A percentile compares a stretch with the other conserved stretches of the same genome.
Evolutionary conservation across 2,113 vertebrate species (phyloP).

Genomic region (Serranochromis macrocephalus): DNA sequence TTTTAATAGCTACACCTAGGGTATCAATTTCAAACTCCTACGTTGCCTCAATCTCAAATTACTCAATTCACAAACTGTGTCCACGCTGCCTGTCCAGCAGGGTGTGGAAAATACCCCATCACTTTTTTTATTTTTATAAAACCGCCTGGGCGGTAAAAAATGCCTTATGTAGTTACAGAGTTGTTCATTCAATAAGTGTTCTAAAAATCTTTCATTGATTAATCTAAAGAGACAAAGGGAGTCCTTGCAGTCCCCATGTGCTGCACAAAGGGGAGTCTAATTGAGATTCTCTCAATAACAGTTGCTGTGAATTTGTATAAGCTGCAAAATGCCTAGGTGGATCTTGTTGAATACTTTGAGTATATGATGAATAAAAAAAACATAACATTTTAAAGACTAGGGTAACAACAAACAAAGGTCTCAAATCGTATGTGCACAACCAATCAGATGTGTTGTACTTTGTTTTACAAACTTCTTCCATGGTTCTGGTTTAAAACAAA

Average conservation of each 20-base stretch:
- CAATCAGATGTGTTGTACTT: neutral
- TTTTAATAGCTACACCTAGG: neutral
- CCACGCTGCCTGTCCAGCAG: neutral
- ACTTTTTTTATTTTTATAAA: neutral
- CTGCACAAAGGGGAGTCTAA: neutral
- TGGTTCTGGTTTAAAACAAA: neutral
- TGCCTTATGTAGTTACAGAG: neutral
- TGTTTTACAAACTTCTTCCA: neutral
- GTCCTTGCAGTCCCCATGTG: neutral
- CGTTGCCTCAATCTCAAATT: neutral
- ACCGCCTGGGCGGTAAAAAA: neutral
- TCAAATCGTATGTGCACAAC: neutral
- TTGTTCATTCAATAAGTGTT: neutral
- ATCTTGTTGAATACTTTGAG: neutral
- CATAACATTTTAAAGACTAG: neutral
- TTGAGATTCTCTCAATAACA: neutral
- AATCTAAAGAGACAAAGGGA: rapidly evolving
- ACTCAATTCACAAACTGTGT: neutral
- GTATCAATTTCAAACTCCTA: neutral
- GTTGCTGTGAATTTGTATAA: neutral
- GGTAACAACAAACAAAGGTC: neutral
- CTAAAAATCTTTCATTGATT: neutral
- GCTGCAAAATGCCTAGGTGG: neutral
- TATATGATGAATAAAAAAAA: neutral
- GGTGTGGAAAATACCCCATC: neutral